phyloP scores from a whole-genome alignment of 53 echinoderm and acorn worm species.

The Echinarachnius parma region DNA sequence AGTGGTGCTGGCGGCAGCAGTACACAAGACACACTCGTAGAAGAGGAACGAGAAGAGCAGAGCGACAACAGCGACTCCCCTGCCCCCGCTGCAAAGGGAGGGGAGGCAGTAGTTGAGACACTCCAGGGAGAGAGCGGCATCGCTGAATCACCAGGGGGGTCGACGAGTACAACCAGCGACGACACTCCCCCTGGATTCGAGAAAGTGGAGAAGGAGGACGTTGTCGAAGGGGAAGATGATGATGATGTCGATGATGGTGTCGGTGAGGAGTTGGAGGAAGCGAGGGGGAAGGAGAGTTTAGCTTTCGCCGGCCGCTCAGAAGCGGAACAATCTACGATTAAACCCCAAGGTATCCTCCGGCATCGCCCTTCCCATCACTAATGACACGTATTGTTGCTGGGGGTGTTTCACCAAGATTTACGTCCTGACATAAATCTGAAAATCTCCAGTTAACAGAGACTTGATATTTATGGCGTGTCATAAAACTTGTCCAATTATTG shows the following conservation, averaged over 20 bases:
- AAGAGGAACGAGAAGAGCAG: neutral
- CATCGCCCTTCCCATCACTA: too few relatives aligned
- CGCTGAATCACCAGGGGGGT: neutral
- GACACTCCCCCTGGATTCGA: constrained; percentile 12
- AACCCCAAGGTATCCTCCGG: too few relatives aligned
- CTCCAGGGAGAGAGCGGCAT: constrained; percentile 11
- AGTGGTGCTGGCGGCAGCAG: too few relatives aligned
- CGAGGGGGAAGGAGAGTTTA: neutral
- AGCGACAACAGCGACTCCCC: constrained; percentile 21
- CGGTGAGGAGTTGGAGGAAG: neutral
- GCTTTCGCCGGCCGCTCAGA: too few relatives aligned
- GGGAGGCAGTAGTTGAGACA: constrained; percentile 11
- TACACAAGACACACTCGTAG: constrained; percentile 7
- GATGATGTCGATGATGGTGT: neutral
- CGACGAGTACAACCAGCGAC: constrained; percentile 13
- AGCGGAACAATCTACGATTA: too few relatives aligned
- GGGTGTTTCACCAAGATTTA: too few relatives aligned
- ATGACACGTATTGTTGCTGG: too few relatives aligned
- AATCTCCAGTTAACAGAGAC: too few relatives aligned
- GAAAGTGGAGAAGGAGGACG: neutral
- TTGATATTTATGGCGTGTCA: too few relatives aligned
- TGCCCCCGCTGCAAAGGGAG: constrained; percentile 7
- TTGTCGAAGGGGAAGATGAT: neutral
- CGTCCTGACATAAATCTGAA: too few relatives aligned
- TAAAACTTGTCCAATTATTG: too few relatives aligned